Evolutionary conservation across 2,888 invertebrate genomes (phyloP), one percentile per base, ranked within the genome.

Genomic region (Erebia palarica): DNA sequence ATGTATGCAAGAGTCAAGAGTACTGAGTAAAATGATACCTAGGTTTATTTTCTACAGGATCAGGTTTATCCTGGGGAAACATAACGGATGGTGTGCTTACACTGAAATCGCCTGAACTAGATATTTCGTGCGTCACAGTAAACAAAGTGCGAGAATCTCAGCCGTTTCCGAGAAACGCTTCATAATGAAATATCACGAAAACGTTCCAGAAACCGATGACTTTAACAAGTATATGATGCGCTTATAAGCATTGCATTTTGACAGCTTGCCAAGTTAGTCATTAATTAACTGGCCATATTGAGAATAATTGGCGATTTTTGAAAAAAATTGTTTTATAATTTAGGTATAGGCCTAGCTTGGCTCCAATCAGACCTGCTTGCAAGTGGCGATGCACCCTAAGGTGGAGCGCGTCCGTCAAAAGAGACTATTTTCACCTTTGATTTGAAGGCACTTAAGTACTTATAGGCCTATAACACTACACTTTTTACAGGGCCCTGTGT

Each of bases 101-200:
- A 49, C 61, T 44, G 44, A 57, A 55, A 68, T 51, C 21, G 36
- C n/a, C 69, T 65, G 65, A 53, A 70, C 70, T 70, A 70, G 70
- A 70, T 67, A 59, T 51, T 60, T 49, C 65, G 60, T 53, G 65
- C 70, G 70, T 69, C 69, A 69, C 65, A 51, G 18, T 14, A 69
- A 69, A 69, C 64, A 64, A 57, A 69, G 65, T 51, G 51, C 27
- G 42, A 66, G 18, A 44, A 65, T 65, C 53, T 55, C 55, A 1
- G 42, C 27, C 10, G 51, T 14, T 70, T 65, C 65, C 42, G 21
- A 65, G 70, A 65, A 61, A 55, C 57, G 36, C 59, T 65, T 70
- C 53, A 60, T 60, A 49, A 27, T 70, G 69, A 69, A 69, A 64
- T 64, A 65, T 65, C 47, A 36, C 58, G 49, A 65, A 69, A 65